Percentiles rank a stretch among this genome's conserved stretches.
These are phyloP conservation scores for Paradoxurus hermaphroditus DNA, from an alignment of 2,113 vertebrate species.

Conservation along the genomic window DNA sequence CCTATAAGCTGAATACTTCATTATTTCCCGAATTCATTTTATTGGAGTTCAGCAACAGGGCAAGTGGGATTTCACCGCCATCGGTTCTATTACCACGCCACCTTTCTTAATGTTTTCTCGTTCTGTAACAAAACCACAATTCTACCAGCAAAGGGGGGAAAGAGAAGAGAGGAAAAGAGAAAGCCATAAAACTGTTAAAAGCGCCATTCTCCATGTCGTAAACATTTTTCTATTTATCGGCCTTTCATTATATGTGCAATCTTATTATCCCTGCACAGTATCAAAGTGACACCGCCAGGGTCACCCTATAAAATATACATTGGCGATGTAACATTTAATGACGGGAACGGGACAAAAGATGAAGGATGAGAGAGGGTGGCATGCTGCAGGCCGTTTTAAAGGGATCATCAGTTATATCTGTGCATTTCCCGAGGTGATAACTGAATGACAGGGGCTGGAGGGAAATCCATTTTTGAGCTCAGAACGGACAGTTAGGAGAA, in stretches of 20 bases:
- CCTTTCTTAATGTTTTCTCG: slow-evolving; percentile 16
- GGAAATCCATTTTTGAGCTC: slow-evolving; percentile 85
- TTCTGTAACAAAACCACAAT: neutral
- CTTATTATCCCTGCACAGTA: slow-evolving; percentile 83
- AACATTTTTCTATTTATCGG: slow-evolving; percentile 84
- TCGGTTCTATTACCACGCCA: neutral
- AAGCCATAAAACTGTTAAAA: slow-evolving; percentile 75
- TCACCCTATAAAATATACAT: slow-evolving; percentile 85
- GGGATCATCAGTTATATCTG: slow-evolving; percentile 83
- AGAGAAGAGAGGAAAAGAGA: neutral
- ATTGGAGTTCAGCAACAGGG: slow-evolving; percentile 47
- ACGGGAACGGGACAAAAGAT: slow-evolving; percentile 74
- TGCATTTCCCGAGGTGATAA: slow-evolving; percentile 87
- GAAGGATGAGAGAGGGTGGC: slow-evolving; percentile 75
- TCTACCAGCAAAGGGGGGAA: neutral
- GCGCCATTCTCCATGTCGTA: slow-evolving; percentile 66
- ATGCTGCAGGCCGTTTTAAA: slow-evolving; percentile 74
- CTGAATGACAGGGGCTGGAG: slow-evolving; percentile 83
- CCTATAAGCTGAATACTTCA: neutral
- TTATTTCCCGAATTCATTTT: neutral
- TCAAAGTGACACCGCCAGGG: slow-evolving; percentile 85
- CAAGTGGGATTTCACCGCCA: neutral
- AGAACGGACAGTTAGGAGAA: slow-evolving; percentile 74
- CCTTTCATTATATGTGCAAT: slow-evolving; percentile 83
- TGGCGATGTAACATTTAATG: slow-evolving; percentile 80